Evolutionary conservation across 2,888 invertebrate species (phyloP).

Genomic region (Philereme vetulata): DNA sequence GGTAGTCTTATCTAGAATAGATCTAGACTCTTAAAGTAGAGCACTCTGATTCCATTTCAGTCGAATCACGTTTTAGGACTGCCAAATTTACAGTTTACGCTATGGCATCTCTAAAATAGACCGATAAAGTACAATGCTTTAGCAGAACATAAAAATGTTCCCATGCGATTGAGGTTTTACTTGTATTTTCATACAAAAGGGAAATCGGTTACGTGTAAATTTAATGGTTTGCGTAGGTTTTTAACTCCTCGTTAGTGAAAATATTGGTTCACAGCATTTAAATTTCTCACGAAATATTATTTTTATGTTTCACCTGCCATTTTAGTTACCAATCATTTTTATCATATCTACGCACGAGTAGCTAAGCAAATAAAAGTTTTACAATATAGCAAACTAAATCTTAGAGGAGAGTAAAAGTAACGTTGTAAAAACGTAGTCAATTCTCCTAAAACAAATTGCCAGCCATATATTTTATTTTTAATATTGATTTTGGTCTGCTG

Average conservation of each 20-base stretch:
- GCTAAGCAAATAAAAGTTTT: slow-evolving; percentile 6
- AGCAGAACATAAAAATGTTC: no score
- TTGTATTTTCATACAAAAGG: slow-evolving; percentile 12
- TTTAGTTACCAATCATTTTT: slow-evolving; percentile 21
- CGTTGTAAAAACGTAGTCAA: slow-evolving; percentile 19
- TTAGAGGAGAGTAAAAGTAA: slow-evolving; percentile 18
- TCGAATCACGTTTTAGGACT: no score
- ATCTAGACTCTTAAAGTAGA: no score
- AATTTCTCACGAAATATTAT: slow-evolving; percentile 8
- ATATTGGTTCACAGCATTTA: slow-evolving; percentile 5
- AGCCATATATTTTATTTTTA: slow-evolving; percentile 15
- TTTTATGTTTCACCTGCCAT: slow-evolving; percentile 22
- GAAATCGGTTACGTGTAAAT: slow-evolving; percentile 14
- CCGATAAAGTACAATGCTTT: no score
- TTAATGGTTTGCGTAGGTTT: slow-evolving; percentile 27
- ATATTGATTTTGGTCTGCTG: slow-evolving; percentile 21
- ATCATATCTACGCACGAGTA: not conserved
- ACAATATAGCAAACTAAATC: slow-evolving; percentile 21
- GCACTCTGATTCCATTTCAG: no score
- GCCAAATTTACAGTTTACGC: no score
- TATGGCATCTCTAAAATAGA: no score
- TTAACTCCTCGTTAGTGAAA: slow-evolving; percentile 16
- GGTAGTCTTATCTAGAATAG: no score
- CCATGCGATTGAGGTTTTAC: not conserved
- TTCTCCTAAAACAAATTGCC: slow-evolving; percentile 18